Evolutionary conservation across 1,140 invertebrate species (phyloP).

Genomic region (Drosophila setifemur): DNA sequence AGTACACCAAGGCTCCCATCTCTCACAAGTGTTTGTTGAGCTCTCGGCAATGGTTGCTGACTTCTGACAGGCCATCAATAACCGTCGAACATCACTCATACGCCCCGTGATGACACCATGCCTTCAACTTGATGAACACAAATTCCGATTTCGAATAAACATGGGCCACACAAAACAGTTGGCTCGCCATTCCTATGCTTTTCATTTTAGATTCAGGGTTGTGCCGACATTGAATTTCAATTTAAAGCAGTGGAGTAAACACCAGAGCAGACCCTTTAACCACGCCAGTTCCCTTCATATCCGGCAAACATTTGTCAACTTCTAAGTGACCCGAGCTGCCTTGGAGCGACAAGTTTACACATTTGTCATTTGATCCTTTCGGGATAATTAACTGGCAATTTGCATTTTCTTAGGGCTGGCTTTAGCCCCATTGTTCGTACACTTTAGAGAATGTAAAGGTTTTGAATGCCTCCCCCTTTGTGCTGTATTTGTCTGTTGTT

Average conservation of each 20-base stretch:
- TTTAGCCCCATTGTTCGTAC: slow-evolving; percentile 21
- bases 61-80: slow-evolving; percentile 66
- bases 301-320: background rate
- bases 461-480: too few species aligned
- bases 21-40: slow-evolving; percentile 43
- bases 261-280: background rate
- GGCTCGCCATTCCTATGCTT: background rate
- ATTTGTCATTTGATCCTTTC: slow-evolving; percentile 65
- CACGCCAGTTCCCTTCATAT: background rate
- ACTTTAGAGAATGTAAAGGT: too few species aligned
- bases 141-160: slow-evolving; percentile 3
- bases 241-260: background rate
- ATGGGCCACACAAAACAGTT: background rate
- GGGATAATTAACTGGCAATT: slow-evolving; percentile 63
- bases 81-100: slow-evolving; percentile 33
- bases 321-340: background rate
- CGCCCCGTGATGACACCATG: slow-evolving; percentile 29
- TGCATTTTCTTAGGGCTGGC: slow-evolving; percentile 41
- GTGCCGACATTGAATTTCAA: background rate
- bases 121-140: slow-evolving; percentile 11
- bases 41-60: slow-evolving; percentile 29
- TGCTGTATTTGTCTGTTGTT: slow-evolving; percentile 1
- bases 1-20: slow-evolving; percentile 1
- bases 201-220: background rate
- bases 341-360: slow-evolving; percentile 18